Conservation (phyloP, 2,113 vertebrate species). For the Ondatra zibethicus region DNA sequence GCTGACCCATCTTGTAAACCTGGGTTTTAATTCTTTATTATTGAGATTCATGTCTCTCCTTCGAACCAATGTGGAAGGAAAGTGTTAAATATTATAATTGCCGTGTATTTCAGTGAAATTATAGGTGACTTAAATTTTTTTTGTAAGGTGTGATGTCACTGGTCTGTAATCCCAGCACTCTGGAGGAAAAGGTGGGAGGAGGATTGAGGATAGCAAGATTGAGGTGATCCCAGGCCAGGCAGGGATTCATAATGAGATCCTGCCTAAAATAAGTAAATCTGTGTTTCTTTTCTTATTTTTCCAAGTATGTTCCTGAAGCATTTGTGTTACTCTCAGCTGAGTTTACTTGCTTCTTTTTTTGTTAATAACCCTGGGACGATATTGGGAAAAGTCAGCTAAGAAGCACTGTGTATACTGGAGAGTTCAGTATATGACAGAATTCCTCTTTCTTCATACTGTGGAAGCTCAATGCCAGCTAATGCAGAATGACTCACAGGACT, state of each 20-base stretch:
- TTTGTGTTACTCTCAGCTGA: not conserved
- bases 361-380: not conserved
- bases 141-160: not conserved
- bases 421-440: not conserved
- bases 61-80: not conserved
- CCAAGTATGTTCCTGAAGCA: not conserved
- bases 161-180: not conserved
- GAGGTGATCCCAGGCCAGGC: not conserved
- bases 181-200: not conserved
- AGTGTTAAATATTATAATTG: not conserved
- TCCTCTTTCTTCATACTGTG: not conserved
- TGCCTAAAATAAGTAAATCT: not conserved
- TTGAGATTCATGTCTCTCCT: not conserved
- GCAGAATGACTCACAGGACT: not conserved
- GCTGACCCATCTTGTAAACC: not conserved
- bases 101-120: not conserved
- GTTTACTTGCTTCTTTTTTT: slow-evolving; percentile 13
- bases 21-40: not conserved
- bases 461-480: not conserved
- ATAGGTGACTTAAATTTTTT: not conserved
- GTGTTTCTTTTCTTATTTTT: not conserved
- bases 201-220: not conserved
- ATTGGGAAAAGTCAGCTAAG: not conserved
- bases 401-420: too few relatives aligned
- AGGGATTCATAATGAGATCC: not conserved